A percentile compares a stretch with the other conserved stretches of the same genome.
phyloP scores from a whole-genome alignment of 2,888 invertebrate species.

The Meiosimyza platycephala region DNA sequence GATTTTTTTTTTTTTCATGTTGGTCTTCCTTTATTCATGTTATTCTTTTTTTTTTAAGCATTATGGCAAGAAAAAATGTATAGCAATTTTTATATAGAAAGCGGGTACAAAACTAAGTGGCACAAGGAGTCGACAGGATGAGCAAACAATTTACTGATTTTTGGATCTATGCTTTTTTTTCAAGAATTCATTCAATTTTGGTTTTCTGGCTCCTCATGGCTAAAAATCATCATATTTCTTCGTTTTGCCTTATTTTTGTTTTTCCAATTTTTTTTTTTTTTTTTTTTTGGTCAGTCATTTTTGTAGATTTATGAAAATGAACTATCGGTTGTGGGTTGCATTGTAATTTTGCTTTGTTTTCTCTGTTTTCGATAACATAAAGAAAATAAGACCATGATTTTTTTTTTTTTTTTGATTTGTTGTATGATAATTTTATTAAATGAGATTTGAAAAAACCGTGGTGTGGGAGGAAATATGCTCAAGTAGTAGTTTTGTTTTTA shows the following conservation, averaged over 20 bases:
- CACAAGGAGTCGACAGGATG: neutral
- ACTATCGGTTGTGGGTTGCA: neutral
- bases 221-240: neutral
- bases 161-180: constrained; percentile 4
- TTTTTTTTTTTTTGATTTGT: too few species aligned
- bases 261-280: neutral
- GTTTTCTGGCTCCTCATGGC: constrained; percentile 25
- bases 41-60: constrained; percentile 8
- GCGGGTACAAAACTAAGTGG: too few species aligned
- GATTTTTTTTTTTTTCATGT: neutral
- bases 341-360: too few species aligned
- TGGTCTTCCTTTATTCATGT: constrained; percentile 10
- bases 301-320: constrained; percentile 1
- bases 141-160: constrained; percentile 22
- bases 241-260: neutral
- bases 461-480: too few species aligned
- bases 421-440: too few species aligned
- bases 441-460: too few species aligned
- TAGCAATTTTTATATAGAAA: constrained; percentile 2
- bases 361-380: too few species aligned
- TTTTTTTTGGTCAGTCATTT: neutral
- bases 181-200: constrained; percentile 19
- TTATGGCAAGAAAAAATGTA: constrained; percentile 7
- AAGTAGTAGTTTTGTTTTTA: too few species aligned
- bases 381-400: too few species aligned